phyloP scores from a whole-genome alignment of 53 echinoderm and acorn worm genomes.

The Patiria pectinifera region DNA sequence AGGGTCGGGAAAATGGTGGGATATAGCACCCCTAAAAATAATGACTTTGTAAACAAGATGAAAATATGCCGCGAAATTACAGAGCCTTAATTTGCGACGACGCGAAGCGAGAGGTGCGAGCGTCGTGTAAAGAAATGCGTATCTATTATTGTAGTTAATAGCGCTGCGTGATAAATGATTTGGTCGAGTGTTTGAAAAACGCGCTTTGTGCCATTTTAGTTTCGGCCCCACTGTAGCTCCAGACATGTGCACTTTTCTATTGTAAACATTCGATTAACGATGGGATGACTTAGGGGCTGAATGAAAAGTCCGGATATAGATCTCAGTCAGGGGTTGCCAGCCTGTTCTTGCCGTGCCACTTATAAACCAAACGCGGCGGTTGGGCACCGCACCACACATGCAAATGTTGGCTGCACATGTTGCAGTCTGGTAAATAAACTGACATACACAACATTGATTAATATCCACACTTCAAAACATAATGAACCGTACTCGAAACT shows the following conservation, averaged over 20 bases:
- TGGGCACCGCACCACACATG: not conserved
- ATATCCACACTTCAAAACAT: too few species aligned
- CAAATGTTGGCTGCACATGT: too few species aligned
- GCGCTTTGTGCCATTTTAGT: not conserved
- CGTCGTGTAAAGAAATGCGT: not conserved
- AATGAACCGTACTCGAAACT: too few species aligned
- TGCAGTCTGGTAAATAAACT: too few species aligned
- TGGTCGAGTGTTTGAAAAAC: not conserved
- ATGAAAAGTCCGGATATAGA: not conserved
- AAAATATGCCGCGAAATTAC: not conserved
- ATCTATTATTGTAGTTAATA: constrained; percentile 17
- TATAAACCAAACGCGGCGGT: not conserved
- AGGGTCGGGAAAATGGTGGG: not conserved
- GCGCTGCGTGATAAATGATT: not conserved
- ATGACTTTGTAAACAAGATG: constrained; percentile 31
- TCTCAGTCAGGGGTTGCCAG: too few species aligned
- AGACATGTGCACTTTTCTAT: not conserved
- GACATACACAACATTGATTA: too few species aligned
- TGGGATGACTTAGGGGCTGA: not conserved
- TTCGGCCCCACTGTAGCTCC: not conserved
- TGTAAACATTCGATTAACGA: not conserved
- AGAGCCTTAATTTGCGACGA: not conserved
- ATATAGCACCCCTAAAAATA: not conserved
- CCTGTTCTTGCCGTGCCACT: too few species aligned
- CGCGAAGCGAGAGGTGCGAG: not conserved